phyloP scores from a whole-genome alignment of 2,113 vertebrate genomes.

The Rhizomys pruinosus region DNA sequence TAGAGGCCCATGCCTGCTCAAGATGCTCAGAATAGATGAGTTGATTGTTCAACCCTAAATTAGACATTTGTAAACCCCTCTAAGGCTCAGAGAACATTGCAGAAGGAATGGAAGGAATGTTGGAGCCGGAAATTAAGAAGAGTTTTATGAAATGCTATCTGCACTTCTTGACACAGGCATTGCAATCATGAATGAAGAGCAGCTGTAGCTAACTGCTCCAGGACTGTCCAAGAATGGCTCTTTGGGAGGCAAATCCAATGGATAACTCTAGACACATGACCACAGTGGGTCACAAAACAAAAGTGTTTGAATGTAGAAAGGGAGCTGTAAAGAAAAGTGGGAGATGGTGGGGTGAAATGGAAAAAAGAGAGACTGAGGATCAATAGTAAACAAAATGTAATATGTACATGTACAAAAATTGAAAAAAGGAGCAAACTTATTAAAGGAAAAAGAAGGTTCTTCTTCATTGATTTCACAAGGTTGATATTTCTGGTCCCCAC shows the following conservation, averaged over 20 bases:
- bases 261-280: background rate
- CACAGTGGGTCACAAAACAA: background rate
- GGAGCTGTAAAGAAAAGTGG: background rate
- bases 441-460: background rate
- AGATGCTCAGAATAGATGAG: background rate
- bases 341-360: background rate
- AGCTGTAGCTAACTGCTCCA: background rate
- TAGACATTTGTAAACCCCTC: background rate
- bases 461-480: background rate
- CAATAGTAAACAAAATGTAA: too few species aligned
- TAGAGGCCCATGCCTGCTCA: background rate
- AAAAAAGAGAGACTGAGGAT: too few species aligned
- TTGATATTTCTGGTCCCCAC: too few species aligned
- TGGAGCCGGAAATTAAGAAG: background rate
- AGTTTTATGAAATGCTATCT: background rate
- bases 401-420: too few species aligned
- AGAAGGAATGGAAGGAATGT: background rate
- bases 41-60: background rate
- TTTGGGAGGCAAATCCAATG: too few species aligned
- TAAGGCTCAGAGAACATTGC: background rate
- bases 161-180: background rate
- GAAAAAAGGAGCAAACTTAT: background rate
- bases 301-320: background rate
- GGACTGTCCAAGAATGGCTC: too few species aligned
- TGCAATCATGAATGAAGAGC: background rate